Evolutionary conservation across 2,113 vertebrate species (phyloP).

Genomic region (Amphilophus citrinellus): DNA sequence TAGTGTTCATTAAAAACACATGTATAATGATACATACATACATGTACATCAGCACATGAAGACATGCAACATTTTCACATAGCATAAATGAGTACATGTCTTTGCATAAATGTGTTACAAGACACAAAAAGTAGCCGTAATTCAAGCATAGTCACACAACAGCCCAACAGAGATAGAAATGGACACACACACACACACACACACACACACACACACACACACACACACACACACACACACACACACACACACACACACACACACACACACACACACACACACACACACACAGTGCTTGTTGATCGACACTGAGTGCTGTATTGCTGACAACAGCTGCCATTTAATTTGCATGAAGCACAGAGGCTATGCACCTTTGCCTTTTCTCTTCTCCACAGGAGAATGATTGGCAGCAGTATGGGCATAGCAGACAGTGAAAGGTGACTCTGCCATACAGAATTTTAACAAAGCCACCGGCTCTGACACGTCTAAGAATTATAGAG

Average conservation of each 20-base stretch:
- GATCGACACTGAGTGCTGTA: constrained; percentile 38
- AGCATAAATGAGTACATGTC: not conserved
- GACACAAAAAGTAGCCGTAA: not conserved
- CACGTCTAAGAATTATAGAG: constrained; percentile 24
- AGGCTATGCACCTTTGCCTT: constrained; percentile 22
- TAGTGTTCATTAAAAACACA: no score
- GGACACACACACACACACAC: no score
- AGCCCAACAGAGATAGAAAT: not conserved
- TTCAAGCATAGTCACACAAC: not conserved
- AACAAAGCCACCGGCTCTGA: constrained; percentile 25
- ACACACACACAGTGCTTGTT: constrained; percentile 21
- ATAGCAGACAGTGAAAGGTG: constrained; percentile 34
- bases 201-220: no score
- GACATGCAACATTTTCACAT: not conserved
- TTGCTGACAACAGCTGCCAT: constrained; percentile 17
- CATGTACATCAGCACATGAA: not conserved
- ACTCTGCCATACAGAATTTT: constrained; percentile 40
- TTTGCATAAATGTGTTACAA: not conserved
- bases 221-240: no score
- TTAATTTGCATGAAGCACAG: constrained; percentile 56
- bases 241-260: not conserved
- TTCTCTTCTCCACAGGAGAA: constrained; percentile 10
- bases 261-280: no score
- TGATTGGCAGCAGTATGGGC: constrained; percentile 61
- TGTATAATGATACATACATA: no score